A percentile compares a stretch with the other conserved stretches of the same genome.
phyloP scores from a whole-genome alignment of 2,888 invertebrate species.

The Ferdinandea cuprea region DNA sequence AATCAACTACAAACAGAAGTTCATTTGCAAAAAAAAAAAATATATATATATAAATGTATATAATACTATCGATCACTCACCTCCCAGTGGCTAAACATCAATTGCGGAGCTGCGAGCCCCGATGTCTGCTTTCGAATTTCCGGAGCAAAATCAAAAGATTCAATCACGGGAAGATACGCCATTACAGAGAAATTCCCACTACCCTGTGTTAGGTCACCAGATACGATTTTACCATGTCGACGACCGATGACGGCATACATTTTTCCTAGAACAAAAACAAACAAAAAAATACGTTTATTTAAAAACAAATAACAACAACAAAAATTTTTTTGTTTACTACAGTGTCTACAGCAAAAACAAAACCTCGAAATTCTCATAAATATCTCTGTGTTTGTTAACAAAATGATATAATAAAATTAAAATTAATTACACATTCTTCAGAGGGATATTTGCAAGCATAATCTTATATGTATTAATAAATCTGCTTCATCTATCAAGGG shows the following conservation, averaged over 20 bases:
- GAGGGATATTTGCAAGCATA: constrained; percentile 12
- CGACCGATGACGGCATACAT: constrained; percentile 95
- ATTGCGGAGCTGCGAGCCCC: constrained; percentile 96
- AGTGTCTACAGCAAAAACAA: background rate
- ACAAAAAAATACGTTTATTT: constrained; percentile 25
- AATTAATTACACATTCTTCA: constrained; percentile 35
- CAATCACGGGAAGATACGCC: constrained; percentile 96
- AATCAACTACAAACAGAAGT: background rate
- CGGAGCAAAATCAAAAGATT: constrained; percentile 97
- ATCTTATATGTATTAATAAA: constrained; percentile 17
- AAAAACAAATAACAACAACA: constrained; percentile 26
- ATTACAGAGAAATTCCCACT: constrained; percentile 95
- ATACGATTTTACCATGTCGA: constrained; percentile 93
- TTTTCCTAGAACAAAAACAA: constrained; percentile 86
- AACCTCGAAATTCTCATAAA: background rate
- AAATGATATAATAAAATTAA: constrained; percentile 17
- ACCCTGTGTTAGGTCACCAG: constrained; percentile 95
- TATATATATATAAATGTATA: background rate
- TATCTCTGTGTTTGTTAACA: background rate
- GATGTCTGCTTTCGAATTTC: constrained; percentile 98
- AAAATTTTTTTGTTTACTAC: constrained; percentile 17
- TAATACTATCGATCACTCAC: constrained; percentile 84
- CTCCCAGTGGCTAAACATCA: constrained; percentile 99
- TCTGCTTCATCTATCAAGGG: constrained; percentile 28
- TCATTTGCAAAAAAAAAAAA: background rate